Base-by-base conservation (phyloP, 2,113 vertebrate species). In the Vulpes lagopus region DNA sequence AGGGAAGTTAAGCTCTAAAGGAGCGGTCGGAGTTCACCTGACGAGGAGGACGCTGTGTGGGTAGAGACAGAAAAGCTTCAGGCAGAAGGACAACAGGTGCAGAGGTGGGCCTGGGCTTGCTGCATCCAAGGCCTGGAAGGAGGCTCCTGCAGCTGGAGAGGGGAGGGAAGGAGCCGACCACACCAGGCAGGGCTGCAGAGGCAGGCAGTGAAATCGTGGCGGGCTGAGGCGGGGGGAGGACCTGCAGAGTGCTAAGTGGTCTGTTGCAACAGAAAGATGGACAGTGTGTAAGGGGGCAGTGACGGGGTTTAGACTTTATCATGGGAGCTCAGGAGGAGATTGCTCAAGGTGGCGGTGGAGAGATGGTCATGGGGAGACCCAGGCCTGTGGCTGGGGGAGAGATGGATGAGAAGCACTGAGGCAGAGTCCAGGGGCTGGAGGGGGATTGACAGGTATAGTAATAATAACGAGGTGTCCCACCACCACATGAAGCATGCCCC, bases 1-100 rank as follows among this genome's bases (percentile, higher is more conserved):
- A 0, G 22, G 64, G 84, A 57, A 22, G 17, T 32, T 17, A 10
- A 27, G 22, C 17, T n/a, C 5, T 11, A 32, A 74, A 53, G 55
- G 57, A 15, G 16, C 30, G 12, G 20, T 10, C 0, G 23, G 32
- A 51, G 9, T 79, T 22, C 25, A 23, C 53, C 53, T 27, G 38
- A 49, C 3, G 7, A 17, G n/a, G 27, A 17, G 5, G 38, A 9
- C 3, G 60, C 4, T 9, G 3, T 2, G 1, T 3, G 0, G 0
- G 11, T 8, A 12, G 60, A 16, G 92, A 59, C 4, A 32, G 60
- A n/a, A 59, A 5, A 43, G 8, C 19, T 65, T 51, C 11, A 2
- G 55, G 67, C 60, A 92, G 57, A 67, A 11, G 69, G n/a, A 7
- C 14, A 4, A 71, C 65, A 35, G 32, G 81, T 15, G 27, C 67